Conservation (phyloP, 2,113 vertebrate species). For the Rhynchomys soricoides region DNA sequence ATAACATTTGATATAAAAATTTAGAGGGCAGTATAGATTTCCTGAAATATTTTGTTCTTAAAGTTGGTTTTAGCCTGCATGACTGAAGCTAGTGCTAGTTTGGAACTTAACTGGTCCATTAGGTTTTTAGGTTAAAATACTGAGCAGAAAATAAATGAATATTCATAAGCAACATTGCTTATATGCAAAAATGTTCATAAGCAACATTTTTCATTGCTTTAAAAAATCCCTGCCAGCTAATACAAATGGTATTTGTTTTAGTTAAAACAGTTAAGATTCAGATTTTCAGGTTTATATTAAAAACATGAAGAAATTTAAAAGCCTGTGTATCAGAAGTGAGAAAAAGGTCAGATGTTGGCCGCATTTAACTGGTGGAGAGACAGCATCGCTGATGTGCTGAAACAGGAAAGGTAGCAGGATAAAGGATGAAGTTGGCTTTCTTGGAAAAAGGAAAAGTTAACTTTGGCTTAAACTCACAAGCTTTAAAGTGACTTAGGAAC, state of each 20-base stretch:
- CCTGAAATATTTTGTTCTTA: not conserved
- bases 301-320: not conserved
- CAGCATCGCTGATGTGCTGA: not conserved
- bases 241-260: not conserved
- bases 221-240: not conserved
- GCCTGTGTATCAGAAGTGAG: not conserved
- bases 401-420: not conserved
- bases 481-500: not conserved
- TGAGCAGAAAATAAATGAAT: conserved; percentile 44
- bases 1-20: not conserved
- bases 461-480: not conserved
- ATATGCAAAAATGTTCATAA: conserved; percentile 18
- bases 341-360: not conserved
- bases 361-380: not conserved
- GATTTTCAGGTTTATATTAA: not conserved
- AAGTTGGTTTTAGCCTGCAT: not conserved
- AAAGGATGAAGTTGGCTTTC: not conserved
- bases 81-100: not conserved
- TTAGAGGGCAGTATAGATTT: not conserved
- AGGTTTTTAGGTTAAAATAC: conserved; percentile 6
- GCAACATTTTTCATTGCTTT: conserved; percentile 17
- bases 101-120: not conserved
- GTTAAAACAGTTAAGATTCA: conserved; percentile 13
- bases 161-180: not conserved
- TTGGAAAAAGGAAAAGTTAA: not conserved